These are phyloP conservation scores for Rhamphomyia laevipes DNA, from an alignment of 2,888 invertebrate species.

Conservation along the genomic window DNA sequence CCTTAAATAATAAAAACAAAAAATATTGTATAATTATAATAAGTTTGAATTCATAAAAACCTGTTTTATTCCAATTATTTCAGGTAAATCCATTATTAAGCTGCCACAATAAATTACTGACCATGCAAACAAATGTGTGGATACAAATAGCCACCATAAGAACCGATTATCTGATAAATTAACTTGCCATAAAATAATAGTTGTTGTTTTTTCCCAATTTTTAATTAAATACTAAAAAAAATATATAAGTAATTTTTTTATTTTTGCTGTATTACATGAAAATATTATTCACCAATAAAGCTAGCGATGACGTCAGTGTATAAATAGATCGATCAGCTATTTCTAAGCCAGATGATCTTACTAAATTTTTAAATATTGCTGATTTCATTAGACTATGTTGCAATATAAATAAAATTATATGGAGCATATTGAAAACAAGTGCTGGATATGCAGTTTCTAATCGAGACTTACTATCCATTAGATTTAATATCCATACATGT, in stretches of 20 bases:
- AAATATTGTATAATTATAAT: neutral
- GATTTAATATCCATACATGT: constrained; percentile 30
- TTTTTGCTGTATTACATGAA: neutral
- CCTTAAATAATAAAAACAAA: constrained; percentile 21
- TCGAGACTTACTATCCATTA: constrained; percentile 31
- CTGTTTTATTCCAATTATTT: constrained; percentile 49
- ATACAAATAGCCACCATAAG: constrained; percentile 40
- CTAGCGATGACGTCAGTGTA: constrained; percentile 37
- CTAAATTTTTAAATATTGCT: constrained; percentile 36
- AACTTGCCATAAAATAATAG: constrained; percentile 44
- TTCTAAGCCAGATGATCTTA: constrained; percentile 35
- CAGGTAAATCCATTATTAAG: constrained; percentile 49
- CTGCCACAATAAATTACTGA: constrained; percentile 47
- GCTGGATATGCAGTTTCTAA: constrained; percentile 34
- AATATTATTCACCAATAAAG: constrained; percentile 34
- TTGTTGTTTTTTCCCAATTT: constrained; percentile 42
- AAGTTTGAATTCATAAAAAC: no score
- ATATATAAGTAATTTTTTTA: neutral
- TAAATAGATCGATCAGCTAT: constrained; percentile 40
- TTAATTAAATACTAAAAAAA: constrained; percentile 38
- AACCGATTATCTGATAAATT: constrained; percentile 36
- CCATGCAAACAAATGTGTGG: constrained; percentile 44
- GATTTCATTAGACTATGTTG: constrained; percentile 47
- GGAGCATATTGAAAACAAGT: constrained; percentile 38
- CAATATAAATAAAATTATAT: constrained; percentile 43